phyloP scores from a whole-genome alignment of 2,888 invertebrate species.

The Aquatica leii region DNA sequence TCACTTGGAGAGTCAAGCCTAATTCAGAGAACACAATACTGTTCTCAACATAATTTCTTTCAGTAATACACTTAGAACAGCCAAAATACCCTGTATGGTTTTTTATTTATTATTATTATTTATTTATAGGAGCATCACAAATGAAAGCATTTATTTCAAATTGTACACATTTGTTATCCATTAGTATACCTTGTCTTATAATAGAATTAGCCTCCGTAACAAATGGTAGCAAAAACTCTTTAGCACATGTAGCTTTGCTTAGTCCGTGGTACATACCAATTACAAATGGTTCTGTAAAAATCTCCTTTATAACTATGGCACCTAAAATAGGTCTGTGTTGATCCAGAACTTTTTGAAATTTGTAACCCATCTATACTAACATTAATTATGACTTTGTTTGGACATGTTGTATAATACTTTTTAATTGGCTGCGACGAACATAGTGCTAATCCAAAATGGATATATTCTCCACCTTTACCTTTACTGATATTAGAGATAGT shows the following conservation, averaged over 20 bases:
- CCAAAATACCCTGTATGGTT: neutral
- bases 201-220: neutral
- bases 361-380: constrained; percentile 10
- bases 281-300: neutral
- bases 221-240: neutral
- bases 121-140: neutral
- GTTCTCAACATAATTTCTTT: neutral
- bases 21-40: neutral
- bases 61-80: neutral
- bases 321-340: constrained; percentile 26
- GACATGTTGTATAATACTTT: neutral
- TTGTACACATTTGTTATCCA: neutral
- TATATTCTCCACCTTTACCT: neutral
- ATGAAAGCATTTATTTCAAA: neutral
- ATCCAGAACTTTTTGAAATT: constrained; percentile 22
- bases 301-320: neutral
- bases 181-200: neutral
- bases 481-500: constrained; percentile 1
- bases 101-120: neutral
- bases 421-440: neutral
- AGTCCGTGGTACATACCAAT: neutral
- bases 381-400: neutral
- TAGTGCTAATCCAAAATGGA: constrained; percentile 3
- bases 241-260: neutral
- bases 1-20: neutral